Conservation (phyloP, 1,140 invertebrate species). For the Schlechtendalia chinensis region DNA sequence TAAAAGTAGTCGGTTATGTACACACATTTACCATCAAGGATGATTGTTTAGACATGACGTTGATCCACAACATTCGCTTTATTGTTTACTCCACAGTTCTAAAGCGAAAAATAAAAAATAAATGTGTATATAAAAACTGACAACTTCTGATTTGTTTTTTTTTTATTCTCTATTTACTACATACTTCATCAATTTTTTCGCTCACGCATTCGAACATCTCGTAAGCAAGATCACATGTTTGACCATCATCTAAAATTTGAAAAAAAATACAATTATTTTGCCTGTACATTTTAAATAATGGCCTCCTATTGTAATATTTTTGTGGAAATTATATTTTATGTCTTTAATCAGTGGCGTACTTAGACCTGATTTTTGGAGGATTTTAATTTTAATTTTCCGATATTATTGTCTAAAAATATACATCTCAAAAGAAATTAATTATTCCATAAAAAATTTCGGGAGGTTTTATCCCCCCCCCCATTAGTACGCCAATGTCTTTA, state of each 20-base stretch:
- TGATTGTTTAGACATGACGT: slow-evolving; percentile 1
- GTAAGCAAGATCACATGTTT: slow-evolving; percentile 70
- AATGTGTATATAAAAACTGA: not conserved
- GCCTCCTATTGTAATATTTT: no score
- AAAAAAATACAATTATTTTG: slow-evolving; percentile 40
- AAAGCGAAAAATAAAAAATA: not conserved
- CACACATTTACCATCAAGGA: not conserved
- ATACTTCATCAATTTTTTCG: slow-evolving; percentile 62
- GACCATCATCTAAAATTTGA: slow-evolving; percentile 61
- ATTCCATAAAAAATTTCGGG: no score
- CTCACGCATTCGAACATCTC: slow-evolving; percentile 73
- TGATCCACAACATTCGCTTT: not conserved
- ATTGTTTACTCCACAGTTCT: slow-evolving; percentile 26
- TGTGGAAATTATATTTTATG: no score
- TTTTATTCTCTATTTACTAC: slow-evolving; percentile 32
- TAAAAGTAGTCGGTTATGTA: not conserved
- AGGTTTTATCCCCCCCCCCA: no score
- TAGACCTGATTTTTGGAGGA: no score
- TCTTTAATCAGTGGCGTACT: no score
- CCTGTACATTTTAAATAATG: no score
- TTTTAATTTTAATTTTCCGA: no score
- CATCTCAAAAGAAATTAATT: no score
- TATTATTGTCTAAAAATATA: no score
- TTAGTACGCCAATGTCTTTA: no score
- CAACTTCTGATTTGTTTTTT: not conserved